Conservation (phyloP, 1,140 invertebrate genomes). For the Dendrolimus kikuchii region DNA sequence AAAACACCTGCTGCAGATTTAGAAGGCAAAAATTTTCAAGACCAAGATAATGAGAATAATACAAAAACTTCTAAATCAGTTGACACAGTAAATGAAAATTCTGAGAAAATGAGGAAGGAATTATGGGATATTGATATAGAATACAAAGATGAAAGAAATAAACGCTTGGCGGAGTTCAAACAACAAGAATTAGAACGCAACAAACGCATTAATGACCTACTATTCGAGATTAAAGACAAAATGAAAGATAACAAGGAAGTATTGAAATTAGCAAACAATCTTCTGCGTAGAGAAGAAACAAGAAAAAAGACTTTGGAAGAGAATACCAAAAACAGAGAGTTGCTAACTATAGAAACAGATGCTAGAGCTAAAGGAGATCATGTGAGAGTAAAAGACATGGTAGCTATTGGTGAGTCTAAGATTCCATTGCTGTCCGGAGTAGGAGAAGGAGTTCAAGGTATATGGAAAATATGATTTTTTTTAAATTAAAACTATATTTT, state of each 20-base stretch:
- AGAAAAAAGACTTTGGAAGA: conserved; percentile 22
- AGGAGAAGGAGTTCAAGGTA: no score
- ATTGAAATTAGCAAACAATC: conserved; percentile 49
- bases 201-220: conserved; percentile 44
- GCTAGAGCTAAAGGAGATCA: conserved; percentile 44
- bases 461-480: no score
- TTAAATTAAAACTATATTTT: no score
- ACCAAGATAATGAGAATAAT: conserved; percentile 7
- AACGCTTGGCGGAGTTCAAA: conserved; percentile 28
- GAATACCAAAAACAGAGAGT: conserved; percentile 17
- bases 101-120: conserved; percentile 22
- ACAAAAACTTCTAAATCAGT: conserved; percentile 7
- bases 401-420: background rate
- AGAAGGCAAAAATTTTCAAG: conserved; percentile 4
- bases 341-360: conserved; percentile 24
- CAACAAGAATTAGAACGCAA: conserved; percentile 39
- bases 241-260: conserved; percentile 66
- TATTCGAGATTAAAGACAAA: conserved; percentile 55
- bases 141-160: conserved; percentile 28
- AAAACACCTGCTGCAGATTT: conserved; percentile 8
- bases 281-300: conserved; percentile 43
- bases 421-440: no score
- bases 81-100: background rate
- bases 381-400: conserved; percentile 10
- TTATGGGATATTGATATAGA: conserved; percentile 33